Evolutionary conservation across 2,888 invertebrate genomes (phyloP).

Genomic region (Tribolium freemani): DNA sequence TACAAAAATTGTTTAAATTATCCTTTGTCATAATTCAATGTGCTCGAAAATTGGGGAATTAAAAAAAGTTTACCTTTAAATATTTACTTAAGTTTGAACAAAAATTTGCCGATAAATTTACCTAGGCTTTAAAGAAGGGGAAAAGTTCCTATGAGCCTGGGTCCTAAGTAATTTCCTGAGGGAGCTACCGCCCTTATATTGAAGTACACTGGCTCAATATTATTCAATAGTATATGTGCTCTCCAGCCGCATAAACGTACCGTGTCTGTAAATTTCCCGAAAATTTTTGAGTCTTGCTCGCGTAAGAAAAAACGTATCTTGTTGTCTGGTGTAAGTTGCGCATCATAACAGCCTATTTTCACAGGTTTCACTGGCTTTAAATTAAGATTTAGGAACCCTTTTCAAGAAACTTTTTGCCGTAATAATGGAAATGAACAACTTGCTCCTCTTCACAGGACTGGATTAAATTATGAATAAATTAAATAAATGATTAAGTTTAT

Average conservation of each 20-base stretch:
- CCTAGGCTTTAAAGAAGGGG: constrained; percentile 16
- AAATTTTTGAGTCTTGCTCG: background rate
- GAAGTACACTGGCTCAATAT: constrained; percentile 16
- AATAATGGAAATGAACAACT: constrained; percentile 31
- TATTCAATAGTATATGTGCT: constrained; percentile 19
- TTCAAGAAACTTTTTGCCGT: constrained; percentile 11
- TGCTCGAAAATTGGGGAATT: background rate
- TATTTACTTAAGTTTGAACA: constrained; percentile 19
- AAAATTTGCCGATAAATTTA: constrained; percentile 27
- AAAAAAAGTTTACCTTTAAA: constrained; percentile 25
- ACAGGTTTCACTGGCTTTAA: constrained; percentile 3
- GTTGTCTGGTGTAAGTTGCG: constrained; percentile 11
- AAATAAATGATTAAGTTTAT: constrained; percentile 28
- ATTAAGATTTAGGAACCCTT: constrained; percentile 21
- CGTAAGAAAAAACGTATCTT: constrained; percentile 3
- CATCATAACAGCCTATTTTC: constrained; percentile 4
- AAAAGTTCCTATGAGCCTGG: constrained; percentile 28
- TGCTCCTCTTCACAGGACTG: constrained; percentile 16
- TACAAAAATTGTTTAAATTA: background rate
- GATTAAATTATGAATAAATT: constrained; percentile 28
- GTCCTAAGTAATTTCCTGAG: constrained; percentile 30
- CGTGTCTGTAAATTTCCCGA: background rate
- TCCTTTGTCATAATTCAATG: background rate
- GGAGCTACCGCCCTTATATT: constrained; percentile 14
- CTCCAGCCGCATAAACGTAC: background rate